Evolutionary conservation across 2,888 invertebrate genomes (phyloP).

Genomic region (Glyphotaelius pellucidus): DNA sequence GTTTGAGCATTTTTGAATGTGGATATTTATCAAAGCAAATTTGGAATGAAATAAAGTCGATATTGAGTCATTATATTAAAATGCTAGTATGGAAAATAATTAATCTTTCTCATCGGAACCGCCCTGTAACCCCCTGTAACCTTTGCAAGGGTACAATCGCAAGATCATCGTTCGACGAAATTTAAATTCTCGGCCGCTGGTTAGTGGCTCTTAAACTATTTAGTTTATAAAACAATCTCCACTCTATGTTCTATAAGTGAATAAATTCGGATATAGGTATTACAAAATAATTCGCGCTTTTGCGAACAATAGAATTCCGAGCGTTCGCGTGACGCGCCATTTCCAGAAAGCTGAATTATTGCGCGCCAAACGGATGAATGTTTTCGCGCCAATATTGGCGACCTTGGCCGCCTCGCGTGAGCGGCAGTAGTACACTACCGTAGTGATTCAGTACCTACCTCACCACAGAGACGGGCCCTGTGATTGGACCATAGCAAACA

Average conservation of each 20-base stretch:
- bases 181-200: too few relatives aligned
- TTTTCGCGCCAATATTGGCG: constrained; percentile 56
- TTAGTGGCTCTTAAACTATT: too few relatives aligned
- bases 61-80: too few relatives aligned
- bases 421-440: constrained; percentile 21
- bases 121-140: too few relatives aligned
- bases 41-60: too few relatives aligned
- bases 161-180: too few relatives aligned
- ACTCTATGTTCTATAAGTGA: too few relatives aligned
- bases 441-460: constrained; percentile 47
- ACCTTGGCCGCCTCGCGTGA: constrained; percentile 55
- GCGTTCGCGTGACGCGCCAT: constrained; percentile 39
- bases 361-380: constrained; percentile 38
- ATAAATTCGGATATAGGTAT: background rate
- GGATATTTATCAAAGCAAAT: too few relatives aligned
- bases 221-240: background rate
- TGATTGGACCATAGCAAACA: constrained; percentile 57
- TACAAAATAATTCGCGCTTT: background rate
- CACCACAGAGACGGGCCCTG: constrained; percentile 44
- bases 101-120: too few relatives aligned
- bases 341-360: background rate
- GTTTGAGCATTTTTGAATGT: too few relatives aligned
- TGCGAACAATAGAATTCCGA: background rate
- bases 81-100: too few relatives aligned
- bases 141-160: too few relatives aligned